phyloP scores from a whole-genome alignment of 2,113 vertebrate species.

The Dicrurus megarhynchus region DNA sequence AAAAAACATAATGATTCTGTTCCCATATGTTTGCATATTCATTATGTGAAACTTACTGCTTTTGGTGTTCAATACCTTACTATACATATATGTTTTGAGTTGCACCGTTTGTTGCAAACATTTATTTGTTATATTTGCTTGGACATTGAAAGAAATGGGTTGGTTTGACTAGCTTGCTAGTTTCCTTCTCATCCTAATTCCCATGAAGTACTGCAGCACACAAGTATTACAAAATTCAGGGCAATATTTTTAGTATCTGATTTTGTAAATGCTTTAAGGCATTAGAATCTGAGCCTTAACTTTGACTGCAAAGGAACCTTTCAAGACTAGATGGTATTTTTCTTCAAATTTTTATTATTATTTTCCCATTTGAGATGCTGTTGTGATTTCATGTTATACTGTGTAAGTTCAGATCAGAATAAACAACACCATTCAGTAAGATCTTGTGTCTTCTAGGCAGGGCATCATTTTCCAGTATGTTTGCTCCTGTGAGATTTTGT shows the following conservation, averaged over 20 bases:
- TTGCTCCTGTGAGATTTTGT: background rate
- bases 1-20: background rate
- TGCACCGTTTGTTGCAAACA: background rate
- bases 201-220: background rate
- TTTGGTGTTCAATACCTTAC: background rate
- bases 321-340: background rate
- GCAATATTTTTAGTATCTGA: background rate
- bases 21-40: background rate
- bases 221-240: background rate
- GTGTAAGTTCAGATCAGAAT: background rate
- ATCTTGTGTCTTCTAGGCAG: background rate
- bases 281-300: background rate
- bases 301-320: background rate
- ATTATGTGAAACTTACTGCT: background rate
- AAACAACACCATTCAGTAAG: background rate
- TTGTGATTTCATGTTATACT: background rate
- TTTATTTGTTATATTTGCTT: background rate
- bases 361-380: background rate
- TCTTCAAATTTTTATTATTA: background rate
- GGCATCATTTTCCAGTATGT: background rate
- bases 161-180: background rate
- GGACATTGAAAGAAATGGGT: background rate
- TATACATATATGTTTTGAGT: background rate
- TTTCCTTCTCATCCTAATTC: background rate
- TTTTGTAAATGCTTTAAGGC: background rate